These are phyloP conservation scores for Clivina fossor DNA, from an alignment of 2,888 invertebrate genomes.

Conservation along the genomic window DNA sequence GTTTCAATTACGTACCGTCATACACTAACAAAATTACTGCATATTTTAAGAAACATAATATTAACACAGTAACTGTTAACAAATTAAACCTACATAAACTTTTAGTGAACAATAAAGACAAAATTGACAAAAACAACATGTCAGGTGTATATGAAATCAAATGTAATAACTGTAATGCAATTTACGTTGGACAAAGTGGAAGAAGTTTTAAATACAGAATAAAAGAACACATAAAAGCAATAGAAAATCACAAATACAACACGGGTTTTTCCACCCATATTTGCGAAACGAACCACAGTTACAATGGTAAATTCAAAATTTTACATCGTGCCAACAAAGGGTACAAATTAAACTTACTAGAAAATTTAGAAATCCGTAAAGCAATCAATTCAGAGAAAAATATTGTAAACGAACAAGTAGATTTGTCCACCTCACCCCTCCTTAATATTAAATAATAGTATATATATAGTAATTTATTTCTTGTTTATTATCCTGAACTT, in stretches of 20 bases:
- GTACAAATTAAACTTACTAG: conserved; percentile 5
- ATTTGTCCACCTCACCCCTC: too few relatives aligned
- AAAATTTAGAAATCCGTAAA: conserved; percentile 17
- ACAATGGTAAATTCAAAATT: conserved; percentile 4
- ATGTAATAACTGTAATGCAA: conserved; percentile 6
- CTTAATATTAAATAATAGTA: too few relatives aligned
- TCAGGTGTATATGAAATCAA: conserved; percentile 5
- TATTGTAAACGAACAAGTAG: too few relatives aligned
- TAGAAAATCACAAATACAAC: not conserved
- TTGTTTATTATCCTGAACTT: too few relatives aligned
- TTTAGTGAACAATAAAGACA: conserved; percentile 4
- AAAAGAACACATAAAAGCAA: conserved; percentile 7
- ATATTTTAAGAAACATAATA: not conserved
- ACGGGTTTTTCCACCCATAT: conserved; percentile 13
- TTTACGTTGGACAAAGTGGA: conserved; percentile 13
- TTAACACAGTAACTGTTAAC: not conserved
- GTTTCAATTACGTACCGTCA: conserved; percentile 3
- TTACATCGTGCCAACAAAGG: conserved; percentile 5
- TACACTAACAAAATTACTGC: not conserved
- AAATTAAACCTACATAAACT: conserved; percentile 7
- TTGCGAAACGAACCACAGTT: conserved; percentile 1
- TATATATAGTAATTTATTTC: too few relatives aligned
- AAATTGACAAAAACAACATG: not conserved
- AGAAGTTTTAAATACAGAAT: conserved; percentile 10
- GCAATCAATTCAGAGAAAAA: conserved; percentile 1